Evolutionary conservation across 2,888 invertebrate genomes (phyloP), one percentile per base, ranked within the genome.

Genomic region (Eremobia ochroleuca): DNA sequence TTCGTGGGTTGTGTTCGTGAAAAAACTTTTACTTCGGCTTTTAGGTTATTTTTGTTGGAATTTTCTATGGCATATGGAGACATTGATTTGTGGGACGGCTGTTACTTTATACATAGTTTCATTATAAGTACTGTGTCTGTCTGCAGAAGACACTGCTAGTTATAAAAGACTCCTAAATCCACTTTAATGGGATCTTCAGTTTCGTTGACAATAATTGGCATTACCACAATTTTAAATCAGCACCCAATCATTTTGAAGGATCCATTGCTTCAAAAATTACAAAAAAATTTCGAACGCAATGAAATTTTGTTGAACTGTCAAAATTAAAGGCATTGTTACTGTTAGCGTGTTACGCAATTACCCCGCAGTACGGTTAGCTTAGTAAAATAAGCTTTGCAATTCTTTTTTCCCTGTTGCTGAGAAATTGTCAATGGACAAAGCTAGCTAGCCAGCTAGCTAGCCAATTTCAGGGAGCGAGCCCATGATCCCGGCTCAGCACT

Each of bases 1-100:
- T 82, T 85, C 67, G 73, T 79, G 58, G 52, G 55, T 70, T 55
- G 83, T 86, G 66, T 84, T 88, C 83, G 81, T 81, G 78, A 70
- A 73, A 88, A 83, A 64, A 65, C 58, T 84, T 68, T 71, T 72
- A 58, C 31, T 74, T 69, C 66, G 68, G 18, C 8, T 76, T 75
- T 68, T 37, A 64, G 28, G 77, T 77, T 73, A 62, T 72, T 86
- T 86, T 70, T 49, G 65, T 43, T 64, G 64, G 68, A 55, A 40
- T 46, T 61, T 70, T 52, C 52, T 76, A 59, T 67, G 25, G 25
- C 34, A 49, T 55, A 52, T 25, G 40, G 37, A 76, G 61, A 62
- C 43, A 68, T 79, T 69, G 58, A 69, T 65, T 83, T 65, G 64
- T 77, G 58, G 40, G 61, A 40, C 18, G 46, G 11, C 25, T 65